Conservation (phyloP, 2,797 vertebrate genomes). For the Myotis vivesi region DNA sequence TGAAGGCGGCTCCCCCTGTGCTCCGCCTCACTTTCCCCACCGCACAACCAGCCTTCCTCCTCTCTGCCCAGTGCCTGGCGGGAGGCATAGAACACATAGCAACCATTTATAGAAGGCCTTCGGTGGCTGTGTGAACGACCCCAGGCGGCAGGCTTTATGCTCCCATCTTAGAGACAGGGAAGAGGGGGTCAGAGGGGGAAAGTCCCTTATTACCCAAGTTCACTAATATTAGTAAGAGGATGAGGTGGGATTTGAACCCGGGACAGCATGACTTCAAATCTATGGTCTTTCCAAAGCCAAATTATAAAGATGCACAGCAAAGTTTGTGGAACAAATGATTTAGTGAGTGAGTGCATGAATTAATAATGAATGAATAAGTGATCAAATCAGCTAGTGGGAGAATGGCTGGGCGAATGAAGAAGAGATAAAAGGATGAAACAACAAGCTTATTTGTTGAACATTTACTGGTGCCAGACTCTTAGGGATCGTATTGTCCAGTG, state of each 20-base stretch:
- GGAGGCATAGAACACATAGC: background rate
- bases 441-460: too few species aligned
- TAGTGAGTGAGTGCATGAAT: background rate
- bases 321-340: background rate
- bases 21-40: background rate
- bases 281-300: background rate
- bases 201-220: background rate
- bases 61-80: background rate
- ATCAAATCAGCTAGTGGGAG: background rate
- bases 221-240: background rate
- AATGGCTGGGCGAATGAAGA: background rate
- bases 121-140: too few species aligned
- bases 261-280: background rate
- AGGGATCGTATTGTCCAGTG: background rate
- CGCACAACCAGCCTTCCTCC: background rate
- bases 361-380: background rate
- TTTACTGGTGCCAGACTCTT: background rate
- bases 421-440: background rate
- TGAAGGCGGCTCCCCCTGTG: background rate
- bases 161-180: background rate
- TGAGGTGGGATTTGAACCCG: background rate
- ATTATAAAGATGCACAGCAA: background rate
- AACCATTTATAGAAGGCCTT: background rate
- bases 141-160: background rate
- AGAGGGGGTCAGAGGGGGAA: background rate